Evolutionary conservation across 2,888 invertebrate genomes (phyloP).

Genomic region (Ramazzottius varieornatus): DNA sequence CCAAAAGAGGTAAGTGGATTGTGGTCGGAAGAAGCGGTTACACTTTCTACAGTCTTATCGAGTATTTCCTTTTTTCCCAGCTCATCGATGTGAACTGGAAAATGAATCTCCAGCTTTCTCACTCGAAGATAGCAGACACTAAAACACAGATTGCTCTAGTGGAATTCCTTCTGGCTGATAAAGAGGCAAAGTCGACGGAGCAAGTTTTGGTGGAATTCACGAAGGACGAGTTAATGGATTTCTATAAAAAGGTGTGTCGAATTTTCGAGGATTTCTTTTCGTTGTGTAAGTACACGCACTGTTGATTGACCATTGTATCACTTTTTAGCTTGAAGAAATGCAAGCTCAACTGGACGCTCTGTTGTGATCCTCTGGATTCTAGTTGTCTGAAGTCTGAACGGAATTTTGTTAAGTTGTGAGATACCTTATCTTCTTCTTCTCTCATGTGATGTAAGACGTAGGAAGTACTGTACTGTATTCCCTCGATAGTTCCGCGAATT

Average conservation of each 20-base stretch:
- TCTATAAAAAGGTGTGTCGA: not conserved
- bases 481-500: too few relatives aligned
- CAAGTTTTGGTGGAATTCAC: not conserved
- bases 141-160: not conserved
- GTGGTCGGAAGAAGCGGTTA: too few relatives aligned
- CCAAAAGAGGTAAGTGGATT: too few relatives aligned
- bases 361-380: not conserved
- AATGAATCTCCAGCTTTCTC: not conserved
- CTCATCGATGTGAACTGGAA: conserved; percentile 1
- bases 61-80: not conserved
- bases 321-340: not conserved
- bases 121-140: not conserved
- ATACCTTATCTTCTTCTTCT: too few relatives aligned
- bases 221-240: not conserved
- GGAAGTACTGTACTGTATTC: too few relatives aligned
- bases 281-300: not conserved
- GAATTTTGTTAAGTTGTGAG: too few relatives aligned
- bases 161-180: not conserved
- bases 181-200: not conserved
- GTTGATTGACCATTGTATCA: too few relatives aligned
- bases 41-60: not conserved
- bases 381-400: too few relatives aligned
- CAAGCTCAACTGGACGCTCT: not conserved
- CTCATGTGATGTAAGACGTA: too few relatives aligned
- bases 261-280: not conserved